A percentile compares a stretch with the other conserved stretches of the same genome.
Conservation (phyloP, 1,140 invertebrate genomes). For the Dreissena polymorpha region DNA sequence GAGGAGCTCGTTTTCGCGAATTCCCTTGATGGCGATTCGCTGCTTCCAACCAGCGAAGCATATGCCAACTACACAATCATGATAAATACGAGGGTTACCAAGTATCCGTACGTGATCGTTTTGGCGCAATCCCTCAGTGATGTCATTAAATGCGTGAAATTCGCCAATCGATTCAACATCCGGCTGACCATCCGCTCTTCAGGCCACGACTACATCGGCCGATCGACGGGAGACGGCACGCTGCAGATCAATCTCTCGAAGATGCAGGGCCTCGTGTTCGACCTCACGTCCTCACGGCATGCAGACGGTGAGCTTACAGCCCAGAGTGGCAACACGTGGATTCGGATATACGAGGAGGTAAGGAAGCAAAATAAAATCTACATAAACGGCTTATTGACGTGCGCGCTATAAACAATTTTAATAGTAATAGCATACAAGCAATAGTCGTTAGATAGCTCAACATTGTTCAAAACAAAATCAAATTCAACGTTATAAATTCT, state of each 20-base stretch:
- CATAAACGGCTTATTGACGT: neutral
- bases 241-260: conserved; percentile 24
- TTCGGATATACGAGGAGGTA: conserved; percentile 32
- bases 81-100: conserved; percentile 15
- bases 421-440: neutral
- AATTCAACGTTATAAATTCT: neutral
- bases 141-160: conserved; percentile 51
- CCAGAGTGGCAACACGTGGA: conserved; percentile 34
- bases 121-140: conserved; percentile 30
- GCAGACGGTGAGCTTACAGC: conserved; percentile 24
- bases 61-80: neutral
- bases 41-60: neutral
- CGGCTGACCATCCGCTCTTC: conserved; percentile 39
- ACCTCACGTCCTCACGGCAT: conserved; percentile 18
- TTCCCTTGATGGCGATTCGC: neutral
- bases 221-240: conserved; percentile 11
- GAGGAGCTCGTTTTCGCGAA: conserved; percentile 1
- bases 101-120: conserved; percentile 15
- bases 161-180: conserved; percentile 59
- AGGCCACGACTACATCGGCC: conserved; percentile 37
- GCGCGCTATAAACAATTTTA: neutral
- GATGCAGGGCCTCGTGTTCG: conserved; percentile 12
- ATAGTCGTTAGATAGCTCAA: neutral
- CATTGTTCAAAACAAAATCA: neutral
- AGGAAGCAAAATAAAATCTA: conserved; percentile 13